Conservation (phyloP, 2,113 vertebrate species). For the Rhea pennata region DNA sequence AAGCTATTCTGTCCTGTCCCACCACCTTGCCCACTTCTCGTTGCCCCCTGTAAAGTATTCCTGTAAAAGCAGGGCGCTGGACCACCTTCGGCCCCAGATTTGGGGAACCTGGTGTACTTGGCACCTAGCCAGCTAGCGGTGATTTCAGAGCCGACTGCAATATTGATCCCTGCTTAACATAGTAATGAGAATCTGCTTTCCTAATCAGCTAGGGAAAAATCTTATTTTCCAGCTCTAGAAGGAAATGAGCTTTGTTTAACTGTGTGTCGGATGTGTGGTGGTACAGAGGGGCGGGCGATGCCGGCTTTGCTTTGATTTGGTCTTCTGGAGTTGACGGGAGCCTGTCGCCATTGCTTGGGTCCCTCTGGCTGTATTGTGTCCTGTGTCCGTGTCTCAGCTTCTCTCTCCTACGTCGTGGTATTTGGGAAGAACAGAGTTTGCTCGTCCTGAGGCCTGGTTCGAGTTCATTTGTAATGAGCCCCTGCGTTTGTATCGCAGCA, state of each 20-base stretch:
- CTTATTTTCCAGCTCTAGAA: conserved; percentile 40
- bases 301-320: neutral
- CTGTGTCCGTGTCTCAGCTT: rapidly evolving
- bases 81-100: neutral
- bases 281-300: neutral
- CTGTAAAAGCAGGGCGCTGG: neutral
- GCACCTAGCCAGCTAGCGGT: neutral
- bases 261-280: neutral
- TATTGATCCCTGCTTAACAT: conserved; percentile 43
- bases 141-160: conserved; percentile 14
- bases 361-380: neutral
- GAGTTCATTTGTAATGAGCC: neutral
- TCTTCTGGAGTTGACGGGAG: neutral
- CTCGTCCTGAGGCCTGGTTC: neutral
- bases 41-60: neutral
- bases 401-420: rapidly evolving
- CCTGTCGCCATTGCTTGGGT: neutral
- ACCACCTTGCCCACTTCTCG: neutral
- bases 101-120: neutral
- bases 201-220: conserved; percentile 39
- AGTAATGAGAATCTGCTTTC: conserved; percentile 52
- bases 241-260: neutral
- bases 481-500: rapidly evolving
- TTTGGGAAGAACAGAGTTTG: rapidly evolving
- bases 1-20: neutral